Conservation (phyloP, 2,113 vertebrate species). For the Tychaedon coryphoeus region DNA sequence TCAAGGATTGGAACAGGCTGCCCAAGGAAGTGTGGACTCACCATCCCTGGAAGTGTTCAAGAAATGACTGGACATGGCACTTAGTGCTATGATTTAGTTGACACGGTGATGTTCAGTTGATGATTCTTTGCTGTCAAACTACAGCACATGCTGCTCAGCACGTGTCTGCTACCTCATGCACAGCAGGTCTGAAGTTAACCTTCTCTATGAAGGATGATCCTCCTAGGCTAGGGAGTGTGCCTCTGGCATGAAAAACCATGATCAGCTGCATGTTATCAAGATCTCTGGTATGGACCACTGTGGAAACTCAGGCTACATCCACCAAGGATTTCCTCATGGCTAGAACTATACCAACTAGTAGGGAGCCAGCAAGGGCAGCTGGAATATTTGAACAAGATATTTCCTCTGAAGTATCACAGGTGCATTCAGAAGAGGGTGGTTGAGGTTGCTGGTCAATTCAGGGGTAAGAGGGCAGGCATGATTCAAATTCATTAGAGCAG, state of each 20-base stretch:
- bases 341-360: background rate
- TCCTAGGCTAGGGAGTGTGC: background rate
- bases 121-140: background rate
- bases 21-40: background rate
- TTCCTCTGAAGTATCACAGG: background rate
- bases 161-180: background rate
- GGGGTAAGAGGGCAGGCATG: background rate
- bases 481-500: background rate
- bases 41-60: background rate
- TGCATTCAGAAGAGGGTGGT: background rate
- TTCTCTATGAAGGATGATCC: background rate
- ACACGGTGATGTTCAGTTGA: accelerated
- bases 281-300: background rate
- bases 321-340: background rate
- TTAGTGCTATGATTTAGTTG: background rate
- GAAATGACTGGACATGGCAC: background rate
- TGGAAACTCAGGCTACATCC: background rate
- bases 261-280: background rate
- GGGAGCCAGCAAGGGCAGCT: background rate
- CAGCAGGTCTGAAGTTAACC: background rate
- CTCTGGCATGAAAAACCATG: background rate
- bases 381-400: background rate
- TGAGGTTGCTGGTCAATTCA: background rate
- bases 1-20: background rate
- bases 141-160: background rate